Evolutionary conservation across 2,888 invertebrate species (phyloP), one percentile per base, ranked within the genome.

Genomic region (Neocrepidodera transversa): DNA sequence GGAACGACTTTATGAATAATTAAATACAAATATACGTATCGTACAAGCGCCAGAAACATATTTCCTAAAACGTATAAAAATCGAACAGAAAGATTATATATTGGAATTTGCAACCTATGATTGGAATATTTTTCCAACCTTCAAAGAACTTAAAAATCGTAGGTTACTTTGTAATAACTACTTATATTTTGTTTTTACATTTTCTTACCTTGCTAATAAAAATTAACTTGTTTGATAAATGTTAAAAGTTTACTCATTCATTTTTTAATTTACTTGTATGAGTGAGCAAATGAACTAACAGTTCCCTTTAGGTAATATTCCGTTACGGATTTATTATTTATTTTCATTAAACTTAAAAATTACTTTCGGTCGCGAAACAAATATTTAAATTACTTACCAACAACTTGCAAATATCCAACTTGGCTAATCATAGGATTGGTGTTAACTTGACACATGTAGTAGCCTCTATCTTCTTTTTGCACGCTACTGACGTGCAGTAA

Each of bases 371-470:
- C n/a, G n/a, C n/a, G n/a, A n/a, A n/a, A n/a, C n/a, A n/a, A n/a
- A n/a, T n/a, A n/a, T n/a, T n/a, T n/a, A n/a, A n/a, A n/a, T 6
- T 11, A 81, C 92, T 86, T 78, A 95, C 95, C 95, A 32, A 95
- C 93, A 62, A 95, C 95, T 82, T 95, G 93, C 36, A 95, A 85
- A 78, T 92, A 94, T 58, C 95, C 95, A 30, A 94, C 93, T 85
- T 95, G 95, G 77, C 92, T 94, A 76, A 95, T 94, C 94, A 95
- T 95, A 0, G 95, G 95, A 79, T 92, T 91, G 45, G 95, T 94
- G 81, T 95, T 95, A 69, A 86, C 86, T 82, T 93, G 92, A 80
- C 92, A 93, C 91, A 92, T 92, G 81, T 92, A 92, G 82, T 92
- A 93, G 32, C 95, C 95, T 32, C 94, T 84, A 81, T 95, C 95